Percentiles rank a stretch among this genome's conserved stretches.
Evolutionary conservation across 2,113 vertebrate genomes (phyloP).

Genomic region (Danionella cerebrum): DNA sequence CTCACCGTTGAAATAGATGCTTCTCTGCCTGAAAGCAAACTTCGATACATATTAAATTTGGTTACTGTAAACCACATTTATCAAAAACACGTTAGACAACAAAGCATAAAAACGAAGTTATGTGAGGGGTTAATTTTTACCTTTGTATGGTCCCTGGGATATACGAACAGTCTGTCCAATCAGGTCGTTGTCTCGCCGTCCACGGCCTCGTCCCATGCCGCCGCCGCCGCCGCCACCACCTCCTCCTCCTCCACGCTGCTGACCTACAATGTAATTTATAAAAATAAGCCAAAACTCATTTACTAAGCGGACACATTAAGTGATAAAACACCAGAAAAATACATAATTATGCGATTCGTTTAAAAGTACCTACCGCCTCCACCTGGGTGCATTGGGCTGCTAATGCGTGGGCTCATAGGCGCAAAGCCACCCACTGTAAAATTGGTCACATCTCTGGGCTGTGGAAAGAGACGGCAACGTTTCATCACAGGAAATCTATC

Average conservation of each 20-base stretch:
- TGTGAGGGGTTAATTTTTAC: conserved; percentile 49
- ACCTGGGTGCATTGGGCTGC: conserved; percentile 87
- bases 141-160: conserved; percentile 93
- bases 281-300: neutral
- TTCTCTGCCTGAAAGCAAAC: too few relatives aligned
- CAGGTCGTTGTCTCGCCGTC: conserved; percentile 85
- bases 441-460: conserved; percentile 91
- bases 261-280: conserved; percentile 35
- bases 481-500: neutral
- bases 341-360: neutral
- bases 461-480: neutral
- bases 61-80: neutral
- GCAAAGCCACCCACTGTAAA: conserved; percentile 82
- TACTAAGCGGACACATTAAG: too few relatives aligned
- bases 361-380: conserved; percentile 56
- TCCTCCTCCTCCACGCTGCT: conserved; percentile 62
- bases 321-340: too few relatives aligned
- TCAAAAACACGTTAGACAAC: neutral
- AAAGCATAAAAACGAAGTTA: neutral
- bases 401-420: conserved; percentile 92
- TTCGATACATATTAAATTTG: too few relatives aligned
- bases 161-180: conserved; percentile 93
- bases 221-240: conserved; percentile 59
- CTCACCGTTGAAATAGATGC: too few relatives aligned
- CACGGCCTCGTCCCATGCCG: conserved; percentile 79